These are phyloP conservation scores for Erpornis zantholeuca DNA, from an alignment of 2,113 vertebrate species.

Conservation along the genomic window DNA sequence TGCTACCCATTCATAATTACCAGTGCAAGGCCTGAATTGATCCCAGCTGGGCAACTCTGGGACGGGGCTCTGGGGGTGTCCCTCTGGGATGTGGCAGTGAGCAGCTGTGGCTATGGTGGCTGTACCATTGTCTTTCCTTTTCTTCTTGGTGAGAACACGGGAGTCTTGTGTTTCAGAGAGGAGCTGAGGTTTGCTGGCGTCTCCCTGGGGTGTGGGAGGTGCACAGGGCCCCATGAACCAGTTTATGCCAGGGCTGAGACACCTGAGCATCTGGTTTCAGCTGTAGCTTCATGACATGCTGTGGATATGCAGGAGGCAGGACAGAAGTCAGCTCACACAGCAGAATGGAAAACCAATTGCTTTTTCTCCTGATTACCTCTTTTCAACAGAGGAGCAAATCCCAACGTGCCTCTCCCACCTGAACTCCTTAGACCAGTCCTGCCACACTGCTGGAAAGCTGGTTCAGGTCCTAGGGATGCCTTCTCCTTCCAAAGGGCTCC, in stretches of 20 bases:
- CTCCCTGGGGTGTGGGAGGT: neutral
- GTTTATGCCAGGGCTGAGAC: neutral
- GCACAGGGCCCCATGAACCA: neutral
- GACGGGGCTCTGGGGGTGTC: neutral
- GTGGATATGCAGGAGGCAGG: neutral
- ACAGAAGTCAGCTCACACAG: neutral
- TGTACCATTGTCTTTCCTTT: neutral
- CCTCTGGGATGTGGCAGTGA: neutral
- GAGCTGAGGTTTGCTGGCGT: neutral
- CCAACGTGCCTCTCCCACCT: neutral
- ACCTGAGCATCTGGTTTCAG: neutral
- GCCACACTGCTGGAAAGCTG: neutral
- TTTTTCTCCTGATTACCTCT: neutral
- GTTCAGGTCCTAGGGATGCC: neutral
- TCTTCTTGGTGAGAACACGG: accelerated
- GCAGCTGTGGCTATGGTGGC: neutral
- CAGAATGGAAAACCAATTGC: neutral
- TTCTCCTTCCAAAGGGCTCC: neutral
- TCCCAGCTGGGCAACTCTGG: neutral
- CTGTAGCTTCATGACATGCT: neutral
- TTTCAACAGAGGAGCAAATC: neutral
- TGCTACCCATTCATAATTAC: neutral
- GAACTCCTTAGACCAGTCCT: neutral
- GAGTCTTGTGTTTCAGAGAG: neutral
- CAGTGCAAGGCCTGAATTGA: neutral